These are phyloP conservation scores for Therioaphis trifolii DNA, from an alignment of 2,888 invertebrate genomes.

Conservation along the genomic window DNA sequence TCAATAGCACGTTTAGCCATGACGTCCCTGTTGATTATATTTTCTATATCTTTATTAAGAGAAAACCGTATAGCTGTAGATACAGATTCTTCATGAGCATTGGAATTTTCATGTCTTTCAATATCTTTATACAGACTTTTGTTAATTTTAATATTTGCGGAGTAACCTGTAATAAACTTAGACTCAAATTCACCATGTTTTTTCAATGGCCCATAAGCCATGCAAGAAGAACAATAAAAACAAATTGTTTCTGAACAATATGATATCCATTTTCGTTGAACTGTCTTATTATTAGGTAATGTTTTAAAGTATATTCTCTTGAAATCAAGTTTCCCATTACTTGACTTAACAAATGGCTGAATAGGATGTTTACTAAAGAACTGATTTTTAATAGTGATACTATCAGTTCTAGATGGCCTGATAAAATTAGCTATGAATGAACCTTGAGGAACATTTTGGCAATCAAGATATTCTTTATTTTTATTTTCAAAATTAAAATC, in stretches of 20 bases:
- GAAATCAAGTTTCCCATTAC: neutral
- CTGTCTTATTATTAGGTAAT: neutral
- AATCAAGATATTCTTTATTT: slow-evolving; percentile 16
- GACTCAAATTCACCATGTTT: neutral
- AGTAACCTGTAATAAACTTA: neutral
- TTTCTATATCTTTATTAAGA: neutral
- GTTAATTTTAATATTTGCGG: slow-evolving; percentile 10
- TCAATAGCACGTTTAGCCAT: neutral
- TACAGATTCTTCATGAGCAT: neutral
- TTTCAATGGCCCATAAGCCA: neutral
- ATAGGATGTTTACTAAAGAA: neutral
- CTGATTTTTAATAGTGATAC: neutral
- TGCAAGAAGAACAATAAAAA: neutral
- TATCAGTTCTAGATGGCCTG: neutral
- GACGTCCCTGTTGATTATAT: neutral
- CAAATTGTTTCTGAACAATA: neutral
- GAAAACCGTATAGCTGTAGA: slow-evolving; percentile 1
- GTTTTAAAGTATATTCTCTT: slow-evolving; percentile 5
- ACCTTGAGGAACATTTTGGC: slow-evolving; percentile 4
- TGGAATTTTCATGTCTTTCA: slow-evolving; percentile 5
- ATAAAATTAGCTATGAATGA: neutral
- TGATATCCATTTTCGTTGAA: slow-evolving; percentile 19
- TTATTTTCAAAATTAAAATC: slow-evolving; percentile 16
- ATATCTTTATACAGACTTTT: slow-evolving; percentile 7
- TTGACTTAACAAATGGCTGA: neutral